A percentile compares a stretch with the other conserved stretches of the same genome.
phyloP scores from a whole-genome alignment of 1,140 invertebrate species.

The Habropoda laboriosa region DNA sequence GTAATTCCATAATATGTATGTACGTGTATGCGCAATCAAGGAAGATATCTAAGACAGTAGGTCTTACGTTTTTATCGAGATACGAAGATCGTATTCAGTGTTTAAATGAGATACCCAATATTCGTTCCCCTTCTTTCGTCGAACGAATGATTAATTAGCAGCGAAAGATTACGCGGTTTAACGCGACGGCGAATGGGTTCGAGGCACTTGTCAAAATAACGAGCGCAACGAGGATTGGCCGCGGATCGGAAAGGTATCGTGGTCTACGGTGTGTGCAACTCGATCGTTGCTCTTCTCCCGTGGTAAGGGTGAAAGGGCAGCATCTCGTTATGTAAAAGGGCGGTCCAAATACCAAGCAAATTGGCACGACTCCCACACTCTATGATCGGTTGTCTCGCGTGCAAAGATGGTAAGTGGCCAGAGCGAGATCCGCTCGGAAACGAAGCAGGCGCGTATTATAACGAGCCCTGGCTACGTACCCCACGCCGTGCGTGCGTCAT shows the following conservation, averaged over 20 bases:
- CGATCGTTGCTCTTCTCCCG: constrained; percentile 49
- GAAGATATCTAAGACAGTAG: no score
- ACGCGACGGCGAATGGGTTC: neutral
- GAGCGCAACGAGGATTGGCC: constrained; percentile 15
- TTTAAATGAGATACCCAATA: neutral
- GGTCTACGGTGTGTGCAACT: constrained; percentile 23
- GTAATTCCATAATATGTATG: no score
- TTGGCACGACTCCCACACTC: constrained; percentile 79
- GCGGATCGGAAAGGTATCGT: constrained; percentile 32
- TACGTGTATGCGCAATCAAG: no score
- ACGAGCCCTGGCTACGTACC: constrained; percentile 70
- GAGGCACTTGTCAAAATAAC: constrained; percentile 24
- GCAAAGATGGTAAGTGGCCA: constrained; percentile 24
- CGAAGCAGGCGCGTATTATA: constrained; percentile 70
- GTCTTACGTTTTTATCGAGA: no score
- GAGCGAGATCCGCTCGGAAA: constrained; percentile 49
- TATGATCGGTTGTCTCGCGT: constrained; percentile 57
- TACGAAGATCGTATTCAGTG: no score
- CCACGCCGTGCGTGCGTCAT: constrained; percentile 64
- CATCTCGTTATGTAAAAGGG: constrained; percentile 69
- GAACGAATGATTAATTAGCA: constrained; percentile 17
- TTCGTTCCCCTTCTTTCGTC: neutral
- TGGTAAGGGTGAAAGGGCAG: constrained; percentile 62
- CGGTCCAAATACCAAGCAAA: constrained; percentile 77
- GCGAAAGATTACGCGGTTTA: constrained; percentile 13